Percentiles rank a stretch among this genome's conserved stretches.
phyloP scores from a whole-genome alignment of 1,140 invertebrate species.

The Aphelenchoides fujianensis region DNA sequence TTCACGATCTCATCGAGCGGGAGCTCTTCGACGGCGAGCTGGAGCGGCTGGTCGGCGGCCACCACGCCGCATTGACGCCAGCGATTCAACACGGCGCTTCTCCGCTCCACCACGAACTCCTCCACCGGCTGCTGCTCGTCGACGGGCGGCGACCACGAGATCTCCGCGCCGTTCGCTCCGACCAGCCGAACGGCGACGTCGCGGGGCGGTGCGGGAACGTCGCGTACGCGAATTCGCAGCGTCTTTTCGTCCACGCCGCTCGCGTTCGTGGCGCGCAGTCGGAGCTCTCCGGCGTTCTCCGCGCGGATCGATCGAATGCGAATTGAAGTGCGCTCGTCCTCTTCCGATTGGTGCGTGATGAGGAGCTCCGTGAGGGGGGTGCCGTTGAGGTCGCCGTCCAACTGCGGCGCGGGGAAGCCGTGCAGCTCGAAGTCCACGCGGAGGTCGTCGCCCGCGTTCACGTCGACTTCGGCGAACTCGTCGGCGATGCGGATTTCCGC shows the following conservation, averaged over 20 bases:
- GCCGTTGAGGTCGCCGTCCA: conserved; percentile 28
- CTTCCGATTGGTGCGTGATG: conserved; percentile 14
- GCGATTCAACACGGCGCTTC: conserved; percentile 47
- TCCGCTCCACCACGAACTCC: conserved; percentile 56
- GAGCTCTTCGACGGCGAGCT: conserved; percentile 72
- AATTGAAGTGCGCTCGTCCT: conserved; percentile 7
- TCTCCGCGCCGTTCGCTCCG: conserved; percentile 26
- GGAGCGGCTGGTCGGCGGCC: conserved; percentile 21
- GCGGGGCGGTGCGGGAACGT: conserved; percentile 46
- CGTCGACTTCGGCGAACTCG: background rate
- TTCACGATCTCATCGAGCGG: conserved; percentile 84
- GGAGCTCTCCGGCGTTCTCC: conserved; percentile 30
- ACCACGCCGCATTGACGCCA: conserved; percentile 56
- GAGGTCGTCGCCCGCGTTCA: conserved; percentile 46
- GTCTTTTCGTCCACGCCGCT: conserved; percentile 37
- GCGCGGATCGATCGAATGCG: conserved; percentile 10
- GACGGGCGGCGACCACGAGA: conserved; percentile 43
- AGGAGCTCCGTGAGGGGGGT: conserved; percentile 22
- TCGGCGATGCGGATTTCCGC: background rate
- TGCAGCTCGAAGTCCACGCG: conserved; percentile 36
- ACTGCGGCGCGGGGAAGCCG: conserved; percentile 34
- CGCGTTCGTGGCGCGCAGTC: conserved; percentile 32
- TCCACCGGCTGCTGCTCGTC: conserved; percentile 44
- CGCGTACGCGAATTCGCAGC: conserved; percentile 41
- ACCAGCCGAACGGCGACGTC: conserved; percentile 36